These are phyloP conservation scores for Scaeva pyrastri DNA, from an alignment of 2,888 invertebrate genomes.

Conservation along the genomic window DNA sequence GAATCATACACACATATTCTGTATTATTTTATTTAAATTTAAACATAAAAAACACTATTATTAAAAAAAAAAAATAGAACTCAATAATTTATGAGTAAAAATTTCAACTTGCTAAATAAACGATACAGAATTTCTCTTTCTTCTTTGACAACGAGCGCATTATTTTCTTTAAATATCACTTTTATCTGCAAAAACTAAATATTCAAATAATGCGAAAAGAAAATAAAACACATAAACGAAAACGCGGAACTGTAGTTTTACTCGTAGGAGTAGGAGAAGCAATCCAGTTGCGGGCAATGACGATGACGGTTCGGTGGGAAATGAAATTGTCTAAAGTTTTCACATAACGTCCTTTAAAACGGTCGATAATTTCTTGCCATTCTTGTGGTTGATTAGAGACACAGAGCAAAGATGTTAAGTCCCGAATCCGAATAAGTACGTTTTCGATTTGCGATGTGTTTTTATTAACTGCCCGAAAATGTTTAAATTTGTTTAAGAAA, in stretches of 20 bases:
- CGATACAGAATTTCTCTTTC: constrained; percentile 49
- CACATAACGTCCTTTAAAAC: constrained; percentile 53
- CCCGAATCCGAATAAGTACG: not conserved
- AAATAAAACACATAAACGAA: not conserved
- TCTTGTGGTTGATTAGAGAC: constrained; percentile 12
- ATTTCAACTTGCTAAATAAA: constrained; percentile 6
- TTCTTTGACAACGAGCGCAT: not conserved
- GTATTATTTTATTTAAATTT: constrained; percentile 21
- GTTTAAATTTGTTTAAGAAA: constrained; percentile 6
- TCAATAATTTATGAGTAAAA: constrained; percentile 1
- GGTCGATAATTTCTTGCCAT: constrained; percentile 52
- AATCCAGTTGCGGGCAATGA: constrained; percentile 6
- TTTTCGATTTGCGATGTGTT: not conserved
- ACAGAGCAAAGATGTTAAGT: not conserved
- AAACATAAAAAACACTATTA: not conserved
- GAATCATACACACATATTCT: not conserved
- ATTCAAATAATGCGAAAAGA: not conserved
- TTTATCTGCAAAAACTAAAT: constrained; percentile 33
- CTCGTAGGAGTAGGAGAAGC: too few species aligned
- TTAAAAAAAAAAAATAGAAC: constrained; percentile 25
- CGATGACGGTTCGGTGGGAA: not conserved
- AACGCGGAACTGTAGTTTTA: constrained; percentile 37
- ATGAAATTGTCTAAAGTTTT: constrained; percentile 32
- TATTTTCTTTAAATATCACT: constrained; percentile 28
- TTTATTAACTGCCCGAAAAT: constrained; percentile 30